Conservation (phyloP, 2,888 invertebrate species). For the Linnaemya vulpina region DNA sequence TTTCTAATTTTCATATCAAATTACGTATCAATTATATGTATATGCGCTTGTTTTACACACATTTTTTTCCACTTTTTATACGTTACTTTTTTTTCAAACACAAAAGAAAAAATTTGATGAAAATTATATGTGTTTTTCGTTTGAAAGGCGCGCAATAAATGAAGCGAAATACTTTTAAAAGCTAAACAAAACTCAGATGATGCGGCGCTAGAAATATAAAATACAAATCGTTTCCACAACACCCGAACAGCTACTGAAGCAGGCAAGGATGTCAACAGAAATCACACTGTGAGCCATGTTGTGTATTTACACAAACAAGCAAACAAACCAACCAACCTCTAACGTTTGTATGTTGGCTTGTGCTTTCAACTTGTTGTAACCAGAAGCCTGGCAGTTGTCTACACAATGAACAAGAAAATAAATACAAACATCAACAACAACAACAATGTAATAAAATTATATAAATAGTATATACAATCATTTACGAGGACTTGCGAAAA, state of each 20-base stretch:
- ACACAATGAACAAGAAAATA: constrained; percentile 46
- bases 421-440: constrained; percentile 44
- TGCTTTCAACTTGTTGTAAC: constrained; percentile 61
- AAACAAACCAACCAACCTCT: constrained; percentile 11
- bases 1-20: neutral
- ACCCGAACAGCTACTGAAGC: constrained; percentile 38
- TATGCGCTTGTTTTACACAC: neutral
- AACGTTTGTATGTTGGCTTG: constrained; percentile 33
- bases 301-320: constrained; percentile 57
- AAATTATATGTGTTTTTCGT: constrained; percentile 64
- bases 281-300: constrained; percentile 40
- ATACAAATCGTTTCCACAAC: constrained; percentile 44
- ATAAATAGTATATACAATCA: constrained; percentile 27
- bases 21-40: neutral
- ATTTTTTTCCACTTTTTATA: constrained; percentile 7
- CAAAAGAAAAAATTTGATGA: neutral
- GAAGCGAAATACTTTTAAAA: constrained; percentile 76
- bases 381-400: constrained; percentile 62
- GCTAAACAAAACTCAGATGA: constrained; percentile 68
- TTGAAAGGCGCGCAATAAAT: constrained; percentile 76
- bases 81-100: constrained; percentile 36
- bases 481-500: constrained; percentile 10
- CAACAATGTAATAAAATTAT: constrained; percentile 42
- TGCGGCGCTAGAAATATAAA: constrained; percentile 55
- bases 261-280: constrained; percentile 50